A percentile compares a stretch with the other conserved stretches of the same genome.
phyloP scores from a whole-genome alignment of 2,888 invertebrate species.

The Phortica magna region DNA sequence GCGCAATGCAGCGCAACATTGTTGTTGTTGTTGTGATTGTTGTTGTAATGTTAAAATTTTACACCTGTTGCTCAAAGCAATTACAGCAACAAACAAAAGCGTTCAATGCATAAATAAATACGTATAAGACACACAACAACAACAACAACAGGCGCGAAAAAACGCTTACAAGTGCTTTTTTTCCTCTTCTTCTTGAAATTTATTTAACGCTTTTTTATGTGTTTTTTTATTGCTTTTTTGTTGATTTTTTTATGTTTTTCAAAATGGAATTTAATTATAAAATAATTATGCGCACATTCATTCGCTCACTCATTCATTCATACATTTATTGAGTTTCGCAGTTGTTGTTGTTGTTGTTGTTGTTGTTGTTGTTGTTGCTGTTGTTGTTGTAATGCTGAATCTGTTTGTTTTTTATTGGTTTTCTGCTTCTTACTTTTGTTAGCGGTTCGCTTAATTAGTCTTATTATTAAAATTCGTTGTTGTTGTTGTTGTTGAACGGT shows the following conservation, averaged over 20 bases:
- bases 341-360: too few relatives aligned
- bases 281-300: conserved; percentile 71
- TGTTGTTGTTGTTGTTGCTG: too few relatives aligned
- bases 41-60: conserved; percentile 36
- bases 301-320: conserved; percentile 46
- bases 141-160: conserved; percentile 44
- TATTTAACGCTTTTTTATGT: not conserved
- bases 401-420: not conserved
- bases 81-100: conserved; percentile 43
- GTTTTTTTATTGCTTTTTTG: not conserved
- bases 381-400: not conserved
- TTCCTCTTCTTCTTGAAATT: not conserved
- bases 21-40: conserved; percentile 14
- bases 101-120: conserved; percentile 62
- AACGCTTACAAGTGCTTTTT: too few relatives aligned
- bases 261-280: conserved; percentile 70
- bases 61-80: conserved; percentile 20
- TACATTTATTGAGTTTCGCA: too few relatives aligned
- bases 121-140: conserved; percentile 42
- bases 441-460: not conserved
- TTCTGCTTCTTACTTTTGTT: conserved; percentile 1
- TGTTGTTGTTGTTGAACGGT: conserved; percentile 2
- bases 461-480: not conserved
- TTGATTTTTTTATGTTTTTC: not conserved
- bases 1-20: too few relatives aligned